Conservation (phyloP, 2,888 invertebrate genomes). For the Ectobius pallidus region DNA sequence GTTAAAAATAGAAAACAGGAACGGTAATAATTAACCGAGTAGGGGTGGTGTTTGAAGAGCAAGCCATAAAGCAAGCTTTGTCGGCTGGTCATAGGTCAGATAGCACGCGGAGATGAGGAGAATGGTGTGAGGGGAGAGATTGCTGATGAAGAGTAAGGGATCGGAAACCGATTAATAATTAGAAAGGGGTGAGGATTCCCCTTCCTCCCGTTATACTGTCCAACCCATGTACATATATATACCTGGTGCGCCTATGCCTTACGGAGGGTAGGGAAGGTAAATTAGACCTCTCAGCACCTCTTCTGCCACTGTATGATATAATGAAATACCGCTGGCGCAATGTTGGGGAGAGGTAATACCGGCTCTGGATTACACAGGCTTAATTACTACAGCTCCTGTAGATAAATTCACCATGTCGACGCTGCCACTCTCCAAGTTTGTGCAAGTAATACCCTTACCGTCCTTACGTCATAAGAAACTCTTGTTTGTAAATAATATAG, state of each 20-base stretch:
- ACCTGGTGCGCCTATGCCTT: constrained; percentile 3
- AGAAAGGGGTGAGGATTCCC: neutral
- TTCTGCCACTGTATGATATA: constrained; percentile 4
- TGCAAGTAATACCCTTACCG: neutral
- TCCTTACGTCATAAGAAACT: no score
- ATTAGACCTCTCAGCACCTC: neutral
- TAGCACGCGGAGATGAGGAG: neutral
- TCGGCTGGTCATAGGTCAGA: neutral
- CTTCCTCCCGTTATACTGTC: no score
- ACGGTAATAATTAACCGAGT: neutral
- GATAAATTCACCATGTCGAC: neutral
- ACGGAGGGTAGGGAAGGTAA: neutral
- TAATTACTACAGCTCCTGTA: neutral
- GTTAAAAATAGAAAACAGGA: neutral
- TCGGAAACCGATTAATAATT: constrained; percentile 8
- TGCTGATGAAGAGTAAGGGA: constrained; percentile 1
- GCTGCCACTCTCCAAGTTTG: neutral
- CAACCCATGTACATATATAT: neutral
- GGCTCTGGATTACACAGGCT: neutral
- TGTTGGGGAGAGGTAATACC: neutral
- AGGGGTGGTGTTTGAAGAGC: neutral
- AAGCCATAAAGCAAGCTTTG: neutral
- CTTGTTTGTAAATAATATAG: no score
- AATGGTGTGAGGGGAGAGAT: neutral
- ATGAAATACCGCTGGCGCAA: constrained; percentile 1